A percentile compares a stretch with the other conserved stretches of the same genome.
These are phyloP conservation scores for Laspeyria flexula DNA, from an alignment of 2,888 invertebrate species.

Conservation along the genomic window DNA sequence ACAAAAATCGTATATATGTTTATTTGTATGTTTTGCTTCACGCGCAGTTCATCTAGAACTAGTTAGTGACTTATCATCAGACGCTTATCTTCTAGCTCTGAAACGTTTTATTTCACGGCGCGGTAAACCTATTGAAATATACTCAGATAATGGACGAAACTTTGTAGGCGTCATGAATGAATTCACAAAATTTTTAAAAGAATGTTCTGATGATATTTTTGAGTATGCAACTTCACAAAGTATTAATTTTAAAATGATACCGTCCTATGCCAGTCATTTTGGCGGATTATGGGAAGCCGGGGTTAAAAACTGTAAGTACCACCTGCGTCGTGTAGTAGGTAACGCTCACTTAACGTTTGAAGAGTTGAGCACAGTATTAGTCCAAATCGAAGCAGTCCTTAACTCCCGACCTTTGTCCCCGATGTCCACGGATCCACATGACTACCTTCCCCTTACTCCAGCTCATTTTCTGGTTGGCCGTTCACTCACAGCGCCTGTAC, in stretches of 20 bases:
- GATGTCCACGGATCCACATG: not conserved
- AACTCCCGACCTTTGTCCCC: conserved; percentile 5
- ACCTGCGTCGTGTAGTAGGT: not conserved
- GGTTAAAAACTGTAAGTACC: conserved; percentile 4
- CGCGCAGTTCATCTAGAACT: conserved; percentile 3
- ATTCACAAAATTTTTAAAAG: not conserved
- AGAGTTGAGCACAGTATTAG: not conserved
- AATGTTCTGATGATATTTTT: not conserved
- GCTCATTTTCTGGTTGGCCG: conserved; percentile 22
- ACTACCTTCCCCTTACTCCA: conserved; percentile 16
- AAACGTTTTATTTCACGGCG: not conserved
- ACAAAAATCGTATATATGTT: not conserved
- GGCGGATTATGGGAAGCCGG: conserved; percentile 11
- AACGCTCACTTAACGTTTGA: conserved; percentile 1
- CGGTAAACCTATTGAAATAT: not conserved
- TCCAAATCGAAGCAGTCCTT: conserved; percentile 2
- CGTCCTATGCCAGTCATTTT: conserved; percentile 5
- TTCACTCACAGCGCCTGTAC: conserved; percentile 14
- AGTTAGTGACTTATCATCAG: not conserved
- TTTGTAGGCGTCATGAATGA: not conserved
- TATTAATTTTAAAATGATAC: conserved; percentile 6
- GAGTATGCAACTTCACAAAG: not conserved
- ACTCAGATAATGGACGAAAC: not conserved
- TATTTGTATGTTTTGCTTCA: not conserved
- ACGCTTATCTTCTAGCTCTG: not conserved